These are phyloP conservation scores for Formicarius rufipectus DNA, from an alignment of 2,113 vertebrate genomes.

Conservation along the genomic window DNA sequence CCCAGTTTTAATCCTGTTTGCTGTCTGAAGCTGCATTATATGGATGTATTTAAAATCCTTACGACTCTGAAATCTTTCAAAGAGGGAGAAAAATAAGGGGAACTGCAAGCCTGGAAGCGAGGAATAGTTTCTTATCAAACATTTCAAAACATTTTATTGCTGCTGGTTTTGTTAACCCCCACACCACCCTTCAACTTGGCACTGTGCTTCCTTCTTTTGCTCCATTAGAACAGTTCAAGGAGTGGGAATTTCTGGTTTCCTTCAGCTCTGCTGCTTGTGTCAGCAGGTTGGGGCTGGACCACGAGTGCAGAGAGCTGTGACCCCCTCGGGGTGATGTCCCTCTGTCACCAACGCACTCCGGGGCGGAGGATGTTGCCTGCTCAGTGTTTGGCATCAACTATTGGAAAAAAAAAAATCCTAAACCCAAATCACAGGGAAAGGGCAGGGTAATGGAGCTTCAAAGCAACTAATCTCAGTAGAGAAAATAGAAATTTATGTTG, in stretches of 20 bases:
- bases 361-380: neutral
- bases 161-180: neutral
- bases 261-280: neutral
- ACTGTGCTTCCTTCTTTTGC: neutral
- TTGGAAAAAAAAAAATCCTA: neutral
- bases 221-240: fast-evolving
- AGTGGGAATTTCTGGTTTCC: neutral
- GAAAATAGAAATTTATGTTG: neutral
- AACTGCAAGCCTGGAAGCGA: neutral
- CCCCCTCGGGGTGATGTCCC: neutral
- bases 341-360: neutral
- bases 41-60: constrained; percentile 27
- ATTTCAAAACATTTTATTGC: neutral
- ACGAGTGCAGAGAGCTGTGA: neutral
- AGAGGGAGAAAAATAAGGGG: neutral
- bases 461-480: neutral
- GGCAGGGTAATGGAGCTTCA: neutral
- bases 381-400: neutral
- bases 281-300: fast-evolving
- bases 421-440: neutral
- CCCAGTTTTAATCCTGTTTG: neutral
- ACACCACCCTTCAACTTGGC: fast-evolving
- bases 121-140: neutral
- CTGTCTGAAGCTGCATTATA: constrained; percentile 23
- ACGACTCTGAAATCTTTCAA: neutral